Conservation (phyloP, 92 coral and sea anemone species). For the Bergia sp. region DNA sequence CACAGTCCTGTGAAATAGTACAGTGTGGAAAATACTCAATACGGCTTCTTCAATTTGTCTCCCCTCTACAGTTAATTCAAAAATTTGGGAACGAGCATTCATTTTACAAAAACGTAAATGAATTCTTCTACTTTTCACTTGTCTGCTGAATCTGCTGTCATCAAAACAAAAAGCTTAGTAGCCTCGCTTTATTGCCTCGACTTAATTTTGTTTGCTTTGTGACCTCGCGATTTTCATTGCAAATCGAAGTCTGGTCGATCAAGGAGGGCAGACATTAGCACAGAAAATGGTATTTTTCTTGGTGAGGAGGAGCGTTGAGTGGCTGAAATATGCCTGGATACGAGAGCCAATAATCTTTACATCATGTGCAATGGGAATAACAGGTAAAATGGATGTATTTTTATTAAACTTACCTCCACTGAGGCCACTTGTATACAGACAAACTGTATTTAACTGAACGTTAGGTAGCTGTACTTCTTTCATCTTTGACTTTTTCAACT, state of each 20-base stretch:
- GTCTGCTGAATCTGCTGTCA: not conserved
- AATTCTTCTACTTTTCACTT: no score
- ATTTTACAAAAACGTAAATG: constrained; percentile 39
- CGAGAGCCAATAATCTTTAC: constrained; percentile 87
- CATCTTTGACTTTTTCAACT: no score
- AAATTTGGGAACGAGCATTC: constrained; percentile 97
- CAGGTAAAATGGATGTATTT: constrained; percentile 66
- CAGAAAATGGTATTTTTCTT: constrained; percentile 66
- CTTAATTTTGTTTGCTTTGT: constrained; percentile 24
- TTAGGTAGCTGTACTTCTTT: no score
- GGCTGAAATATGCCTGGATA: constrained; percentile 91
- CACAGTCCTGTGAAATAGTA: constrained; percentile 91
- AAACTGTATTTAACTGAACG: no score
- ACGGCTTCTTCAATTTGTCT: constrained; percentile 89
- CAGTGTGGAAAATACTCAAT: constrained; percentile 88
- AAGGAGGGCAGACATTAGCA: not conserved
- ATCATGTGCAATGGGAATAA: constrained; percentile 83
- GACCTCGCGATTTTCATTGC: constrained; percentile 9
- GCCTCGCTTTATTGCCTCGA: constrained; percentile 36
- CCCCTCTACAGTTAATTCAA: constrained; percentile 95
- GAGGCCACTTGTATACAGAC: not conserved
- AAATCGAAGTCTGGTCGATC: not conserved
- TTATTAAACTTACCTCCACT: not conserved
- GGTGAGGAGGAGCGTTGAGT: constrained; percentile 66
- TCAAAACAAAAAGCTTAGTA: constrained; percentile 19